Base-by-base conservation (phyloP, 2,888 invertebrate genomes). In the Pachliopta kotzebuea region DNA sequence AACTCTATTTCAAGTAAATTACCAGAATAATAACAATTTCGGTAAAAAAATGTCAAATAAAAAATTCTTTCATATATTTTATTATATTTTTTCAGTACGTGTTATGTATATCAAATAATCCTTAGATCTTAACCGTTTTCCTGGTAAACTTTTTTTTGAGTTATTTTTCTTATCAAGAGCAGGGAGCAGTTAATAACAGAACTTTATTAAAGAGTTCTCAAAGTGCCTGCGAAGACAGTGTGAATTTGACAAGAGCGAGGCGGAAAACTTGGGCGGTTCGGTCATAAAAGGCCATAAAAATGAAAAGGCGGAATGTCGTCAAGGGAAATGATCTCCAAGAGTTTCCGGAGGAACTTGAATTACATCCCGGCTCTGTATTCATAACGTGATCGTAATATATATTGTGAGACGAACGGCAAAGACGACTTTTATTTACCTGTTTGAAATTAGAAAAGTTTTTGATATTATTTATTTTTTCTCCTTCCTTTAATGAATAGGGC, bases 261-360 rank as follows among this genome's bases (percentile, higher is more conserved):
- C 69, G 68, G 67, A 29, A 66, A 66, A 66, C 62, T 66, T 66
- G 55, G 71, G 70, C 72, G 72, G 72, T 72, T 72, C 75, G 69
- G 73, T 76, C 76, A 76, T 71, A 73, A 77, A 76, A 74, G 65
- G 70, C 72, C 71, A 73, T 77, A 74, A 78, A 80, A 79, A 73
- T 74, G 72, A 76, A 76, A 72, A 68, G 65, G 52, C 56, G 69
- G 74, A 76, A 74, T 74, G 76, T 71, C 78, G 80, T 75, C 79
- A 70, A 72, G 79, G 80, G 83, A 81, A 85, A 83, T 81, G 80
- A 83, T 81, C 75, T 74, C 75, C 60, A 71, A 73, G 72, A 72
- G 70, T 77, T 77, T 78, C 60, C 76, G 72, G 72, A 68, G 79
- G 72, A 83, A 85, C 76, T 87, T 85, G 81, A 80, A 86, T 86